phyloP scores from a whole-genome alignment of 2,888 invertebrate species.

The Phortica magna region DNA sequence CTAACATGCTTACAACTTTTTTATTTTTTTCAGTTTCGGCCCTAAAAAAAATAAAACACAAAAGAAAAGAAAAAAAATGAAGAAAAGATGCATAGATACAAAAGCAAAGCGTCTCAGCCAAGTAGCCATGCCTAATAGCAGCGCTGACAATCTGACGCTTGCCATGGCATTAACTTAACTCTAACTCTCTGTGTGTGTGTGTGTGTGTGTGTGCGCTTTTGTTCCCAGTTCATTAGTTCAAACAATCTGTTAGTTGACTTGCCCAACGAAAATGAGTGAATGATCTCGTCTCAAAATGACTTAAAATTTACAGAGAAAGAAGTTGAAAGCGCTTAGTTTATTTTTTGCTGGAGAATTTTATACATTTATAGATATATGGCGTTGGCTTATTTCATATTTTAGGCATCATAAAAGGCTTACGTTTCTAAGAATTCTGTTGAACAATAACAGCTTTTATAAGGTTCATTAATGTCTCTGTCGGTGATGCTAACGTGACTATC shows the following conservation, averaged over 20 bases:
- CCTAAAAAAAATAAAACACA: neutral
- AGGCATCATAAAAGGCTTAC: too few relatives aligned
- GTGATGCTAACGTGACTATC: too few relatives aligned
- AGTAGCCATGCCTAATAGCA: neutral
- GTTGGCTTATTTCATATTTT: too few relatives aligned
- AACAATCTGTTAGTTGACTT: conserved; percentile 13
- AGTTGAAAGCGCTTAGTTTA: too few relatives aligned
- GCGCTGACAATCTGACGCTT: neutral
- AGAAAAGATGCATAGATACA: too few relatives aligned
- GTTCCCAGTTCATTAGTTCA: conserved; percentile 3
- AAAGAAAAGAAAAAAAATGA: too few relatives aligned
- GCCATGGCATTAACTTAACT: neutral
- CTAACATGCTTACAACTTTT: neutral
- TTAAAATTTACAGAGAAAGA: too few relatives aligned
- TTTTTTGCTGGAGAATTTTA: too few relatives aligned
- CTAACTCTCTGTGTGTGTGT: neutral
- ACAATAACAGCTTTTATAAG: too few relatives aligned
- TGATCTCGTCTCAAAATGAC: neutral
- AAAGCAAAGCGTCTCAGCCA: neutral
- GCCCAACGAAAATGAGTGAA: neutral
- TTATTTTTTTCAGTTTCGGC: neutral
- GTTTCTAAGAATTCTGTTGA: too few relatives aligned
- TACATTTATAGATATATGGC: too few relatives aligned
- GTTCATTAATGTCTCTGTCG: too few relatives aligned
- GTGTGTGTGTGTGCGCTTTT: neutral